Conservation (phyloP, 2,797 vertebrate genomes). For the Sarcophilus harrisii region DNA sequence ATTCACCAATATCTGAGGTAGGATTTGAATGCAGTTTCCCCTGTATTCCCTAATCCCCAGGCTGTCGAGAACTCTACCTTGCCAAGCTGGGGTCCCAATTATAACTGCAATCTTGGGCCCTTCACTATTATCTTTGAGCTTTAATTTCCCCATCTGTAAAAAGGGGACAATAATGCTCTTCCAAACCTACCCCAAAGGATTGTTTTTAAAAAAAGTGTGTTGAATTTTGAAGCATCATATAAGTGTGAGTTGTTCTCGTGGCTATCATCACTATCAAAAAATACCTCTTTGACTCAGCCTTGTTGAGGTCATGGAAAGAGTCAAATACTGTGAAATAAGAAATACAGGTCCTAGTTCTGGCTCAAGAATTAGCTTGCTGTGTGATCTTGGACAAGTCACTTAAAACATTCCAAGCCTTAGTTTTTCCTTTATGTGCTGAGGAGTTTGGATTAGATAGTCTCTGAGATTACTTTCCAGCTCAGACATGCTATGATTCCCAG, state of each 20-base stretch:
- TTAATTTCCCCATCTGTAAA: neutral
- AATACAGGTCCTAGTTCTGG: neutral
- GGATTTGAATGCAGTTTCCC: neutral
- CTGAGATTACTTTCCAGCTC: neutral
- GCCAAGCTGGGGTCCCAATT: neutral
- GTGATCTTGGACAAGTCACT: neutral
- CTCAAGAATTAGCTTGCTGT: neutral
- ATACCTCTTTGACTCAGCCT: neutral
- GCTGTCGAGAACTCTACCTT: neutral
- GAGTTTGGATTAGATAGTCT: neutral
- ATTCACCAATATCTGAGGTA: neutral
- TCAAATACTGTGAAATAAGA: neutral
- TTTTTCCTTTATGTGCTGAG: neutral
- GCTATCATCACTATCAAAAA: neutral
- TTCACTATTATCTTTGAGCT: neutral
- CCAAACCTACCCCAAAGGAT: neutral
- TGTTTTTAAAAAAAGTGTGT: too few species aligned
- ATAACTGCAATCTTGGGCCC: neutral
- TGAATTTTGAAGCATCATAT: neutral
- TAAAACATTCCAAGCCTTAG: neutral
- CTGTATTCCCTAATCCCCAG: neutral
- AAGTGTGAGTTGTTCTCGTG: neutral
- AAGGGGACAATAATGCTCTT: neutral
- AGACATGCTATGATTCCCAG: accelerated
- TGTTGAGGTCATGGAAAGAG: neutral